Base-by-base conservation (phyloP, 2,797 vertebrate genomes). In the Telmatherina bonti region DNA sequence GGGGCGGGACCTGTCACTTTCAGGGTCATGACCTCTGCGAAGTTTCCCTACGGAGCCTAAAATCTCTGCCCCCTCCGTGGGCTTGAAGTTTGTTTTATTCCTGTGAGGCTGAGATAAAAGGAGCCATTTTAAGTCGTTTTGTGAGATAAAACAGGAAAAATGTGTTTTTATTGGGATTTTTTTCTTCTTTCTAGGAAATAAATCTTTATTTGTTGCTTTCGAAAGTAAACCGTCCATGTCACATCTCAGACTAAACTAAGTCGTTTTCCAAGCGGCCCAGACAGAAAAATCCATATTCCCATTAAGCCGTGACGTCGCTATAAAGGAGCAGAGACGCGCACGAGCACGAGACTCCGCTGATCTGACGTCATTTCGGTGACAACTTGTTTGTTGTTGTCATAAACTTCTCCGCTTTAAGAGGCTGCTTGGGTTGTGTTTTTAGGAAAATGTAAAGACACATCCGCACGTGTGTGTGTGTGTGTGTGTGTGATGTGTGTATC, bases 11-110 rank as follows among this genome's bases (percentile, higher is more conserved):
- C 90, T 87, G 86, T 90, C 93, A 89, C 88, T 89, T 47, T 30
- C 68, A 72, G 85, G 94, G 93, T 93, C 92, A 74, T 85, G 96
- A 96, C 94, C 93, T 93, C 83, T 89, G 83, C 59, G 93, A 94
- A 86, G 91, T 94, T 92, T 90, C 79, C 78, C 76, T 72, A 54
- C 43, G 74, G 83, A 88, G 77, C 79, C 77, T 24, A 68, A 51
- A 84, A 89, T 78, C 82, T 78, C 74, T 36, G 65, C 67, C 54
- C 33, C 62, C 68, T 30, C 59, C 43, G 59, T 13, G 58, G 26
- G 5, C 36, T 16, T 9, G 12, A 0, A 22, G 22, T n/a, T 29
- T 62, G 11, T 33, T 56, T 59, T 51, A 26, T 55, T 18, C 2
- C 6, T 13, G 13, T 26, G 33, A 12, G 16, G 52, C 22, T 47